Base-by-base conservation (phyloP, 2,113 vertebrate species). In the Prietella phreatophila region DNA sequence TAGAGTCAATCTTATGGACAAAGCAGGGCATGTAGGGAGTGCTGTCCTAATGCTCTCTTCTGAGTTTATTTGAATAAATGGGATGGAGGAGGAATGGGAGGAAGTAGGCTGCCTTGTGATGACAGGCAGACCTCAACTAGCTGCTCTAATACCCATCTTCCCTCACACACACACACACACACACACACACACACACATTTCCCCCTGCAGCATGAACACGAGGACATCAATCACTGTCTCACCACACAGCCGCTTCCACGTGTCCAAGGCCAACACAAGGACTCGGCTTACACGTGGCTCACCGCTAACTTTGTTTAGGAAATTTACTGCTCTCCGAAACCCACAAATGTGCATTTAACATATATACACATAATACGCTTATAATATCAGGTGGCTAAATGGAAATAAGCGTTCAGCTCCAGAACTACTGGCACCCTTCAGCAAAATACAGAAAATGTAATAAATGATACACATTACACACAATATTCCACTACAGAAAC, bases 161-260 rank as follows among this genome's bases (percentile, higher is more conserved):
- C 81, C 79, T n/a, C 39, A 75, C 36, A 75, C 39, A 42, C 36
- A 75, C 36, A 75, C 71, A 75, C 73, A 42, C 73, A 42, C 27
- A 30, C 50, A 55, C 76, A 55, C n/a, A 58, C 42, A 50, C 79
- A 58, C 79, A 82, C 79, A 81, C 79, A 58, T 5, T 82, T 82
- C 53, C 20, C 80, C 56, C 39, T 13, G 55, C 55, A 60, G 56
- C 19, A 82, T 71, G n/a, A 82, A 82, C 84, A 65, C 20, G 19
- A 50, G 22, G 58, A 56, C 86, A 87, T 87, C 86, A 81, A 87
- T 87, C 86, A 87, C 86, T 87, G 86, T 87, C 86, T 60, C 67
- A 22, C 55, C 56, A 15, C 81, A 63, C 63, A 75, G 55, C 86
- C 69, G 39, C n/a, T 75, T 75, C 67, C 60, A 69, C n/a, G 86